Percentiles rank a stretch among this genome's conserved stretches.
Evolutionary conservation across 1,140 invertebrate genomes (phyloP).

Genomic region (Megalonaias nervosa): DNA sequence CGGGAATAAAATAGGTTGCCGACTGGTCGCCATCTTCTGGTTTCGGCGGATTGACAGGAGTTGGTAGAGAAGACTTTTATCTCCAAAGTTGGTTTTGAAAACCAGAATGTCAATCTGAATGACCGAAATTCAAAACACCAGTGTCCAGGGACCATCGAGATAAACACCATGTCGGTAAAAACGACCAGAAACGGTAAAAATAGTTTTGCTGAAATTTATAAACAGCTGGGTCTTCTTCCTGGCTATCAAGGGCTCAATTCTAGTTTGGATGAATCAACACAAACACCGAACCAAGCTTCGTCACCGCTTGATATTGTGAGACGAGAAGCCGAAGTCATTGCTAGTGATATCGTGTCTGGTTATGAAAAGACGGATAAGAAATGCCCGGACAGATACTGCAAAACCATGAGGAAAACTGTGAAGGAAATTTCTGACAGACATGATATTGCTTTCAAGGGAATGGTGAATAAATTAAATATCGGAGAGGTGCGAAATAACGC

Average conservation of each 20-base stretch:
- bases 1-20: not conserved
- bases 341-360: slow-evolving; percentile 55
- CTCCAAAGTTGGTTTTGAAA: not conserved
- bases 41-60: not conserved
- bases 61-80: not conserved
- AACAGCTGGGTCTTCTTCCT: slow-evolving; percentile 56
- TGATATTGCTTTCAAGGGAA: slow-evolving; percentile 76
- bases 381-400: slow-evolving; percentile 60
- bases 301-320: slow-evolving; percentile 61
- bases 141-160: slow-evolving; percentile 23
- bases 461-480: slow-evolving; percentile 76
- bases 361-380: slow-evolving; percentile 51
- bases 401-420: slow-evolving; percentile 68
- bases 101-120: slow-evolving; percentile 9
- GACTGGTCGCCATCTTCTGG: not conserved
- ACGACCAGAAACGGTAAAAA: slow-evolving; percentile 38
- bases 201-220: slow-evolving; percentile 60
- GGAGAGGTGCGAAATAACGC: slow-evolving; percentile 70
- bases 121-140: too few relatives aligned
- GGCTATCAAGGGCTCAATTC: slow-evolving; percentile 57
- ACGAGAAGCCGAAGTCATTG: slow-evolving; percentile 61
- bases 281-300: slow-evolving; percentile 44
- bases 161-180: slow-evolving; percentile 21
- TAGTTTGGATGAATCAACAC: slow-evolving; percentile 53
- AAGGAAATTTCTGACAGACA: slow-evolving; percentile 73